These are phyloP conservation scores for Prolemur simus DNA, from an alignment of 2,113 vertebrate species.

Conservation along the genomic window DNA sequence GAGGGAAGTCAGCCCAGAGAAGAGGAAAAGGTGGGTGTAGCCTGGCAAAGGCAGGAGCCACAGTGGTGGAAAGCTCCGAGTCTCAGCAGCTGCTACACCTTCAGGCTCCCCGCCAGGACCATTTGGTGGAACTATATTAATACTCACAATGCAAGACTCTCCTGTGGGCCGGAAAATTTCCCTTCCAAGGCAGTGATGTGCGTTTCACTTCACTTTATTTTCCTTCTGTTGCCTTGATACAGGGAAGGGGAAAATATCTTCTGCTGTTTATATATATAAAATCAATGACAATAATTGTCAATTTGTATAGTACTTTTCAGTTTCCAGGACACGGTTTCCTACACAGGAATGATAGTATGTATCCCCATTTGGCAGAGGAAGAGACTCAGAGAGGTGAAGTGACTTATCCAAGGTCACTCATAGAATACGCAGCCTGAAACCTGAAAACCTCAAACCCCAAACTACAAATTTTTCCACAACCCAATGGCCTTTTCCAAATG, in stretches of 20 bases:
- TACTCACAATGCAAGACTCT: neutral
- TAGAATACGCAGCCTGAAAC: neutral
- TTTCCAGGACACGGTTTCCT: neutral
- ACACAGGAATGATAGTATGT: neutral
- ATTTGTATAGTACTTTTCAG: neutral
- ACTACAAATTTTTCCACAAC: neutral
- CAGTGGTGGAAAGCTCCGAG: accelerated
- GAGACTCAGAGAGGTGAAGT: neutral
- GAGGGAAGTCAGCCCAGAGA: neutral
- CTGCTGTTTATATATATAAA: neutral
- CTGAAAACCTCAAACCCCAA: neutral
- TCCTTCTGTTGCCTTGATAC: neutral
- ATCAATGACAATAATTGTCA: neutral
- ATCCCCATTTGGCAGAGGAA: neutral
- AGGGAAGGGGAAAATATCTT: neutral
- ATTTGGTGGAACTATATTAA: constrained; percentile 38
- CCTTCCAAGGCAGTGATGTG: neutral
- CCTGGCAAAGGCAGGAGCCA: neutral
- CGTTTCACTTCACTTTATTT: neutral
- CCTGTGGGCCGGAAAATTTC: neutral
- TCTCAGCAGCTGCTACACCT: neutral
- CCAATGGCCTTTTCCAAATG: neutral
- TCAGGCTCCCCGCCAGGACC: neutral
- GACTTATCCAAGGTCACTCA: neutral
- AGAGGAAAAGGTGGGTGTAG: neutral